Evolutionary conservation across 1,140 invertebrate species (phyloP), one percentile per base, ranked within the genome.

Genomic region (Adoxophyes honmai): DNA sequence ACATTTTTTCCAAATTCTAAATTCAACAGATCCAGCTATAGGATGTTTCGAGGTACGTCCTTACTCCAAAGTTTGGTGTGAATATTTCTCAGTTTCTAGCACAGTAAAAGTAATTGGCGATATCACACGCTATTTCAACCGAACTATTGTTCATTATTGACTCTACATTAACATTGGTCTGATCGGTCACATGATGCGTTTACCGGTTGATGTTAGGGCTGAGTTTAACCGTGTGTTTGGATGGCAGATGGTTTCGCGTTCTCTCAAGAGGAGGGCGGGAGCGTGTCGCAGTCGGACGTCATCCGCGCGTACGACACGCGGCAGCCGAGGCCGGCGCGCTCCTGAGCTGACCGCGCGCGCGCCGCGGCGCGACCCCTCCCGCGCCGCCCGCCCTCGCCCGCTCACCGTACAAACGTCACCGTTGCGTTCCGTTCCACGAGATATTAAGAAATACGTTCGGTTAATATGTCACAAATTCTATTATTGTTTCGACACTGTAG

Each of bases 261-360:
- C 91, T 99, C 98, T 11, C 98, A 99, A 95, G 98, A 99, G 91
- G 98, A 99, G 92, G 95, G 97, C 80, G 98, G 97, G 60, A 95
- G 94, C 70, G 95, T 99, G 37, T 93, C 95, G 15, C 97, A 99
- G 89, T 96, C 96, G 44, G 95, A 96, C 71, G 93, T 98, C 66
- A 97, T 98, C 78, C 93, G 97, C 79, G 95, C 95, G 18, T 98
- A 98, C 93, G 95, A 98, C 90, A 98, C 96, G 60, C 96, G 95
- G 82, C 91, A 94, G 82, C 95, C 95, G 73, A 94, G 96, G 88
- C 94, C 94, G 57, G 93, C 92, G 74, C 95, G 93, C 75, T 94
- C 93, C 91, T 94, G 89, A 87, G 76, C 65, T 70, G 63, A 64
- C 61, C 37, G 6, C 34, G 35, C 36, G 35, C 36, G 10, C 35